Base-by-base conservation (phyloP, 2,113 vertebrate species). In the Entosphenus tridentatus region DNA sequence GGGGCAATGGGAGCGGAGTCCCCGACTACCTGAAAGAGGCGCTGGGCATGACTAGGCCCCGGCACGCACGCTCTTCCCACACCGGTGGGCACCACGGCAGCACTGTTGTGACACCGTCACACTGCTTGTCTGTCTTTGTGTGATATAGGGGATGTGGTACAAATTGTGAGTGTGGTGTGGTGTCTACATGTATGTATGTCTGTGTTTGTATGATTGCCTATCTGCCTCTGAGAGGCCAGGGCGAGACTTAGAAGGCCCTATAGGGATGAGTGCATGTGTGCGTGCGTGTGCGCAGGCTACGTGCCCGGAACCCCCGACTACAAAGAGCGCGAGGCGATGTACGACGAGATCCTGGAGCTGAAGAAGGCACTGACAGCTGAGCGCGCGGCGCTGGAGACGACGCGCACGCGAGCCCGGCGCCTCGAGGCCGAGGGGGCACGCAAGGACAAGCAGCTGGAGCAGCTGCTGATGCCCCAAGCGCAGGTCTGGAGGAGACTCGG, bases 311-410 rank as follows among this genome's bases (percentile, higher is more conserved):
- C 81, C 54, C 77, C 80, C 1, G 77, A 84, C 75, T 82, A 79
- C 79, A 85, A 83, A 76, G 87, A 87, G 56, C 95, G 86, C 69
- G 88, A 96, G 74, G 87, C 88, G 70, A 92, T 96, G 90, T 88
- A 93, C 11, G 83, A 89, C 59, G 87, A 95, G 78, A 93, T 95
- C 57, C 80, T 89, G 55, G 84, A 83, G 70, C 75, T 96, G 67
- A 96, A 95, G 75, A 95, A 95, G 88, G 73, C 77, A 57, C 87
- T 91, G 74, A 96, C 84, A 71, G 78, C 75, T 4, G 86, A 95
- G 13, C 80, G 81, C 14, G 80, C 84, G 62, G 73, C 82, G 67
- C 80, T 92, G 83, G 86, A 86, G 76, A 86, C 84, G 0, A 89
- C 85, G 73, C 80, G 39, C 39, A 39, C 39, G 39, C 39, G 39